Evolutionary conservation across 2,797 vertebrate species (phyloP).

Genomic region (Cirrhinus mrigala): DNA sequence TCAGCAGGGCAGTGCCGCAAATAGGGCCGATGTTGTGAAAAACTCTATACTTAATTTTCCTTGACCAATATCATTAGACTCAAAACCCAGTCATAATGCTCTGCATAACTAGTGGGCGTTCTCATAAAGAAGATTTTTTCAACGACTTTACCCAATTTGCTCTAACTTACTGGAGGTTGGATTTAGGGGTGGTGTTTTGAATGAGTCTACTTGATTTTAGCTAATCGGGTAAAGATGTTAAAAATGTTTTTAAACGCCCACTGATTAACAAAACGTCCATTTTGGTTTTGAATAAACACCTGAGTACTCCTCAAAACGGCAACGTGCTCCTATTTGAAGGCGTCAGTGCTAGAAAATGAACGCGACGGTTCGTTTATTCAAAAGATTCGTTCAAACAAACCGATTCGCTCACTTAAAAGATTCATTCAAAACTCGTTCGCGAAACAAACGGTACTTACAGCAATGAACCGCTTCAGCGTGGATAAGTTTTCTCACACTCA

Average conservation of each 20-base stretch:
- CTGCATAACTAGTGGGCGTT: no score
- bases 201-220: background rate
- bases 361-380: background rate
- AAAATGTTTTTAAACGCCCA: background rate
- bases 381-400: constrained; percentile 6
- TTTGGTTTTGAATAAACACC: background rate
- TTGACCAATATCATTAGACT: background rate
- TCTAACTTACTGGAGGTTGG: background rate
- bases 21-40: no score
- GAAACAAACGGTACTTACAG: background rate
- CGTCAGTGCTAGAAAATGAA: background rate
- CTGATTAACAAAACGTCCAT: background rate
- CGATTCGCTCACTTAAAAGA: background rate
- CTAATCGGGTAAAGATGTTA: background rate
- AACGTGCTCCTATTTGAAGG: background rate
- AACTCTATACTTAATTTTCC: no score
- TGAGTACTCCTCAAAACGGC: background rate
- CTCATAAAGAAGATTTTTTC: background rate
- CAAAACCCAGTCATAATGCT: no score
- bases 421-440: background rate
- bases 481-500: background rate
- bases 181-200: background rate
- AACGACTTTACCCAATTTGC: background rate
- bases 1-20: no score
- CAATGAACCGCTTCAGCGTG: background rate